Evolutionary conservation across 2,888 invertebrate species (phyloP).

Genomic region (Drosophila hawaiiensis): DNA sequence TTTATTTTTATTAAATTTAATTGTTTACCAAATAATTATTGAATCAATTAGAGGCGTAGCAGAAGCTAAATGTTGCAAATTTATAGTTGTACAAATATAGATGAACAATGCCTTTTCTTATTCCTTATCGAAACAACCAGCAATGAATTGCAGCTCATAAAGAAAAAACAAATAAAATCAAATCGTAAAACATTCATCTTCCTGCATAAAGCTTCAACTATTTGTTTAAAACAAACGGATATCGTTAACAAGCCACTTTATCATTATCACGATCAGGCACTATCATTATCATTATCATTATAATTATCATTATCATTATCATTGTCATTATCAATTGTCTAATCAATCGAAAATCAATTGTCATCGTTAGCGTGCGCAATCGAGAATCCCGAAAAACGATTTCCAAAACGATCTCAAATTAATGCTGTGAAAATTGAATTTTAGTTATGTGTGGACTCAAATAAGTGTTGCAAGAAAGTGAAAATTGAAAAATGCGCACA

Average conservation of each 20-base stretch:
- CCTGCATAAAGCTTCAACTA: not conserved
- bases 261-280: slow-evolving; percentile 24
- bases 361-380: slow-evolving; percentile 1
- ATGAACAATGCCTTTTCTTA: slow-evolving; percentile 72
- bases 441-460: slow-evolving; percentile 20
- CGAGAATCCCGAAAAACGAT: not conserved
- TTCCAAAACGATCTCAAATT: slow-evolving; percentile 8
- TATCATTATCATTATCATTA: not conserved
- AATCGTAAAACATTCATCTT: slow-evolving; percentile 7
- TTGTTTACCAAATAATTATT: slow-evolving; percentile 14
- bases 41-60: slow-evolving; percentile 23
- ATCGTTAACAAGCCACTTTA: slow-evolving; percentile 19
- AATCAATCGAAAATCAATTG: slow-evolving; percentile 2
- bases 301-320: not conserved
- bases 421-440: slow-evolving; percentile 37
- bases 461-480: slow-evolving; percentile 25
- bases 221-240: slow-evolving; percentile 12
- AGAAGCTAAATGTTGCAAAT: slow-evolving; percentile 11
- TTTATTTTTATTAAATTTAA: not conserved
- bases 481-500: slow-evolving; percentile 68
- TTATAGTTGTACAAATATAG: slow-evolving; percentile 17
- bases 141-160: slow-evolving; percentile 25
- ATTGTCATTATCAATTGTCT: slow-evolving; percentile 9
- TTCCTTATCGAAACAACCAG: slow-evolving; percentile 54
- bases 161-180: not conserved